These are phyloP conservation scores for Protaetia brevitarsis DNA, from an alignment of 1,140 invertebrate species.

Conservation along the genomic window DNA sequence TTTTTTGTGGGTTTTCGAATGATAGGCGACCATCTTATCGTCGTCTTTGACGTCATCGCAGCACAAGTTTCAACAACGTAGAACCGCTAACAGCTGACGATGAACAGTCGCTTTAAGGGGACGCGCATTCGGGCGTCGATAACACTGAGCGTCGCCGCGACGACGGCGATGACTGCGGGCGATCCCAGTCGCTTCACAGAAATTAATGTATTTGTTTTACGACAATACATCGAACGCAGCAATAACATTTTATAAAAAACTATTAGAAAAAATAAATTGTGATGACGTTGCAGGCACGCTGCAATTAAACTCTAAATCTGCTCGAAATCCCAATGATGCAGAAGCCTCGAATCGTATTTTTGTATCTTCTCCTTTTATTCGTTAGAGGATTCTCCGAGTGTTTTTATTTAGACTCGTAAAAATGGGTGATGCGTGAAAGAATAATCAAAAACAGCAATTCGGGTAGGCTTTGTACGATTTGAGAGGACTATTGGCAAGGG, in stretches of 20 bases:
- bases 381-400: background rate
- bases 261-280: background rate
- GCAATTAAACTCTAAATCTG: background rate
- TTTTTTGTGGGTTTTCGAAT: too few species aligned
- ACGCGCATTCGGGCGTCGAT: slow-evolving; percentile 26
- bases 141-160: slow-evolving; percentile 13
- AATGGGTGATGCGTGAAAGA: slow-evolving; percentile 60
- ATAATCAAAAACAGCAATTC: slow-evolving; percentile 73
- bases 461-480: slow-evolving; percentile 96
- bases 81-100: slow-evolving; percentile 23
- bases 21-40: slow-evolving; percentile 11
- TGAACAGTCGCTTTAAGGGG: slow-evolving; percentile 23
- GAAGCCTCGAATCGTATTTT: background rate
- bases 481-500: slow-evolving; percentile 96
- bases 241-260: slow-evolving; percentile 16
- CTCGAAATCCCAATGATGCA: background rate
- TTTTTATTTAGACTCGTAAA: background rate
- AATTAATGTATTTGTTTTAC: slow-evolving; percentile 10
- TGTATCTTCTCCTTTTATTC: background rate
- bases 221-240: slow-evolving; percentile 29
- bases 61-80: slow-evolving; percentile 1
- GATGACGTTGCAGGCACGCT: slow-evolving; percentile 10
- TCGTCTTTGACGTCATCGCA: background rate
- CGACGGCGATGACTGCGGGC: background rate
- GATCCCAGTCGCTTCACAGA: slow-evolving; percentile 18